Conservation (phyloP, 2,797 vertebrate species). For the Schizopygopsis malacanthus region DNA sequence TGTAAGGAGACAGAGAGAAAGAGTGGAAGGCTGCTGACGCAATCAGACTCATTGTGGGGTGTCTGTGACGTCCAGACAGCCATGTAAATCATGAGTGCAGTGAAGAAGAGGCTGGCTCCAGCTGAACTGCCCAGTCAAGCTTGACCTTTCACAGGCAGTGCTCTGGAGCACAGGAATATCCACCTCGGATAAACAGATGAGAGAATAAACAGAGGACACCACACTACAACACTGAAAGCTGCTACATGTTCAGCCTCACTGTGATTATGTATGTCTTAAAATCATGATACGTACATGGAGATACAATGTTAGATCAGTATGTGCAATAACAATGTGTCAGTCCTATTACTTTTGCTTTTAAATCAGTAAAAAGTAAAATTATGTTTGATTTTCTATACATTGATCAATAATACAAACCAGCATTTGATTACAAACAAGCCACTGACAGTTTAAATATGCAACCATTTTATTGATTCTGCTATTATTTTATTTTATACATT, state of each 20-base stretch:
- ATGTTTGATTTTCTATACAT: neutral
- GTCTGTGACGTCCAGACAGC: conserved; percentile 75
- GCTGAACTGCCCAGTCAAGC: conserved; percentile 64
- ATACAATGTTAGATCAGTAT: neutral
- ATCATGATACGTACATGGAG: neutral
- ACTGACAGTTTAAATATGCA: neutral
- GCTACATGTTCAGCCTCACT: neutral
- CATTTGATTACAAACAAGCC: neutral
- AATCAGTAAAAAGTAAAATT: neutral
- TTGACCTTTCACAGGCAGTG: conserved; percentile 57
- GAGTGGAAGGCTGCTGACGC: conserved; percentile 72
- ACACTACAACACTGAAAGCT: neutral
- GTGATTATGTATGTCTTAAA: neutral
- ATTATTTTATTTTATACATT: neutral
- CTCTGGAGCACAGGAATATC: conserved; percentile 13
- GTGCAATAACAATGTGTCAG: neutral
- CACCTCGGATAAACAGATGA: neutral
- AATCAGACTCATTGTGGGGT: conserved; percentile 65
- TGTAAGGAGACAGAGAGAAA: conserved; percentile 16
- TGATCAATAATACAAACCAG: neutral
- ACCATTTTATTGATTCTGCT: neutral
- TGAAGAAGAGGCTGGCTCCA: conserved; percentile 71
- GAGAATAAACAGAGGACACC: conserved; percentile 12
- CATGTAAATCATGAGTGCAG: conserved; percentile 73
- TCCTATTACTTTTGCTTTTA: neutral